These are phyloP conservation scores for Plutomurus gul DNA, from an alignment of 1,140 invertebrate genomes.

Conservation along the genomic window DNA sequence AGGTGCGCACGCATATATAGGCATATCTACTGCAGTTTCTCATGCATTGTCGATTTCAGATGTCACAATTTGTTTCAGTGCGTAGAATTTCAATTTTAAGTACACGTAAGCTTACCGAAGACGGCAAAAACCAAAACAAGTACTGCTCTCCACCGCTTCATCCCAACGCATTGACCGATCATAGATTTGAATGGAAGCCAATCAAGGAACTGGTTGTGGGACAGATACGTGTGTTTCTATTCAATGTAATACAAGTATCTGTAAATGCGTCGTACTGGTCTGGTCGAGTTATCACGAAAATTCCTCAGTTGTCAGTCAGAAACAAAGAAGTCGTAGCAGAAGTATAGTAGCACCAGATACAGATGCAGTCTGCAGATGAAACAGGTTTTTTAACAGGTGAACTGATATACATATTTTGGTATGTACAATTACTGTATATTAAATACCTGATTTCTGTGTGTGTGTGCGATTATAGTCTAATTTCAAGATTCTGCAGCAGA, in stretches of 20 bases:
- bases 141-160: constrained; percentile 36
- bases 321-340: too few relatives aligned
- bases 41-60: neutral
- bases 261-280: neutral
- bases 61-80: neutral
- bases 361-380: too few relatives aligned
- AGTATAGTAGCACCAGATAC: too few relatives aligned
- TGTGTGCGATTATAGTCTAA: too few relatives aligned
- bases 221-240: neutral
- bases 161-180: neutral
- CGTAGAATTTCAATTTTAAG: neutral
- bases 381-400: neutral
- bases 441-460: neutral
- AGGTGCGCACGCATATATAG: neutral
- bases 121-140: constrained; percentile 40
- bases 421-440: neutral
- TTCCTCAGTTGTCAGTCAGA: too few relatives aligned
- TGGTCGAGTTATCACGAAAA: too few relatives aligned
- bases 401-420: too few relatives aligned
- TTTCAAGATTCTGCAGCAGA: too few relatives aligned
- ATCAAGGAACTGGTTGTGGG: neutral
- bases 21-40: neutral
- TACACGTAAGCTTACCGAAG: constrained; percentile 35
- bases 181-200: neutral
- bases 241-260: neutral